Base-by-base conservation (phyloP, 2,888 invertebrate species). In the Callyntrura sp. region DNA sequence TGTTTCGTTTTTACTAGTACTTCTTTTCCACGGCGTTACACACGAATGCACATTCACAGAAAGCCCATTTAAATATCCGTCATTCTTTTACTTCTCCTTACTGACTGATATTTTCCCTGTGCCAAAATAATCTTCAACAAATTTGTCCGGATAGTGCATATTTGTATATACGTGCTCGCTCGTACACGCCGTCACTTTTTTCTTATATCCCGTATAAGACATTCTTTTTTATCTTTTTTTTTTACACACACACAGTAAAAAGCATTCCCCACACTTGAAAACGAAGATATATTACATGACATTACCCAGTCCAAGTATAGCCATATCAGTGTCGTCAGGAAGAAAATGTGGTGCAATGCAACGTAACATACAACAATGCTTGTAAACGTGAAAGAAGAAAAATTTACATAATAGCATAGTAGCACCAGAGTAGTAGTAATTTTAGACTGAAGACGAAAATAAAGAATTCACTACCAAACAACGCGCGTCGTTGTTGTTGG, bases 301-400 rank as follows among this genome's bases (percentile, higher is more conserved):
- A 35, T 35, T 35, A 35, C n/a, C 17, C 12, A 35, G 23, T n/a
- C 8, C 60, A 62, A 57, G 57, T 51, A 14, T 62, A 12, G 25
- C 25, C 12, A 20, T 28, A 62, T 11, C 23, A 12, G 35, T 17
- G 35, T 51, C 28, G 35, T 51, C 51, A n/a, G 51, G 28, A 68
- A 68, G 35, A 68, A 35, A 35, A 57, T 68, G 35, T 35, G 68
- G 68, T 68, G 68, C 68, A 68, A 68, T 68, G 68, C 68, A 68
- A 68, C 68, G 68, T 68, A 68, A 68, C 68, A 20, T 1, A 35
- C 35, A 35, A 35, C 35, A 35, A 35, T 35, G 6, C 3, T n/a
- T n/a, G 35, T 4, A 35, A 35, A 51, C 9, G 51, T 43, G 68
- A 68, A n/a, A 68, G 68, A 35, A 68, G 35, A 28, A 25, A 14